Evolutionary conservation across 2,797 vertebrate genomes (phyloP).

Genomic region (Danionella dracula): DNA sequence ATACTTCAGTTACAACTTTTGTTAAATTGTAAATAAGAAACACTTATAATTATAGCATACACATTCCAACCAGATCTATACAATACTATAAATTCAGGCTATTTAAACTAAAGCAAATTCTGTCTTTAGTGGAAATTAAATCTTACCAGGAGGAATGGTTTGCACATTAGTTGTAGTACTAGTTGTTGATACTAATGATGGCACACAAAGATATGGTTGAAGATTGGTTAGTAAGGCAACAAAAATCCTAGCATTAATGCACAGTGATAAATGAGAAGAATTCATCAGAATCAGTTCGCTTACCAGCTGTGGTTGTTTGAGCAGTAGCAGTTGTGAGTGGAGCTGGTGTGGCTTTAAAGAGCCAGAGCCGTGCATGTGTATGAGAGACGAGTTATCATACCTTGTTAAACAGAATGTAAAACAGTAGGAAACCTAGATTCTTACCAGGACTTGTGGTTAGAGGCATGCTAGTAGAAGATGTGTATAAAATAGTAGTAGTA

Average conservation of each 20-base stretch:
- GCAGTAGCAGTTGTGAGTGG: conserved; percentile 24
- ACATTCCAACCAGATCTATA: too few relatives aligned
- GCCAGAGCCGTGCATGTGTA: conserved; percentile 30
- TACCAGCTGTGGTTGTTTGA: conserved; percentile 47
- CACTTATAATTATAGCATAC: too few relatives aligned
- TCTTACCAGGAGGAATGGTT: conserved; percentile 12
- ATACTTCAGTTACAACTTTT: too few relatives aligned
- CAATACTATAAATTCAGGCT: too few relatives aligned
- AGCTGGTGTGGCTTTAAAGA: conserved; percentile 41
- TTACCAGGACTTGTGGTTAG: conserved; percentile 51
- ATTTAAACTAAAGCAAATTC: too few relatives aligned
- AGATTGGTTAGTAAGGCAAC: neutral
- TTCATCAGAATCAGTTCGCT: conserved; percentile 43
- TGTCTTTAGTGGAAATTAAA: neutral
- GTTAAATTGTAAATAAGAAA: too few relatives aligned
- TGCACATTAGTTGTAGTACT: neutral
- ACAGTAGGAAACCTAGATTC: conserved; percentile 12
- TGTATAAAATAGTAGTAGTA: conserved; percentile 38
- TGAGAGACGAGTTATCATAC: conserved; percentile 1
- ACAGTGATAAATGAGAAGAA: neutral
- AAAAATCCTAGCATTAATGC: neutral
- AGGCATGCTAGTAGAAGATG: conserved; percentile 54
- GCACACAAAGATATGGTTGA: neutral
- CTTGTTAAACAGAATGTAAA: conserved; percentile 9
- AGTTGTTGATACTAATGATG: conserved; percentile 2